Base-by-base conservation (phyloP, 2,888 invertebrate genomes). In the Hofmannophila pseudospretella region DNA sequence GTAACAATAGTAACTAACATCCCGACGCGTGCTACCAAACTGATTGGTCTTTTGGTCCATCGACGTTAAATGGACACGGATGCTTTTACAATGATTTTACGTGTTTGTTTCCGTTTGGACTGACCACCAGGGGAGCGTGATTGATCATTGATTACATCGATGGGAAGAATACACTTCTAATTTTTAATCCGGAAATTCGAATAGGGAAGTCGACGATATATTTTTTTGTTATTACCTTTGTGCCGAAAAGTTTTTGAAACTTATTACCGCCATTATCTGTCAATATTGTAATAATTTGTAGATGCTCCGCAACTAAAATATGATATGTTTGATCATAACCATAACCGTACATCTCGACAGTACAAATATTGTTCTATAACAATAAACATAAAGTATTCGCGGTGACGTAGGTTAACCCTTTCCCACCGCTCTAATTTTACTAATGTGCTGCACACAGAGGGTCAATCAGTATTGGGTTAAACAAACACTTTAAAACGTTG, bases 381-480 rank as follows among this genome's bases (percentile, higher is more conserved):
- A 82, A 86, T 86, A 82, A 84, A 78, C 67, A 73, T 81, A 73
- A 79, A 80, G 72, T 68, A 71, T 68, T 63, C 62, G 65, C 65
- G 54, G 63, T 49, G 49, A 45, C 45, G 55, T 47, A 49, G 39
- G 36, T 47, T 58, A 84, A 82, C 85, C 85, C 81, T 82, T 86
- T 85, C 86, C 84, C 86, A 86, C 80, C 79, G 75, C 80, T 86
- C 85, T 85, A 82, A 78, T 82, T 85, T 85, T 82, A 84, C 85
- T 82, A 84, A 84, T 81, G 81, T 72, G 69, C 61, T 44, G 57
- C 62, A 61, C 69, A 71, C 67, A 66, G 65, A 64, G 73, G 82
- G 80, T 68, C 67, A 72, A 51, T 69, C 68, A 72, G 67, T 72
- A 71, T 69, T 61, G 58, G 50, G 63, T 73, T 72, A 71, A 73